Evolutionary conservation across 2,888 invertebrate species (phyloP).

Genomic region (Terebella lapidaria): DNA sequence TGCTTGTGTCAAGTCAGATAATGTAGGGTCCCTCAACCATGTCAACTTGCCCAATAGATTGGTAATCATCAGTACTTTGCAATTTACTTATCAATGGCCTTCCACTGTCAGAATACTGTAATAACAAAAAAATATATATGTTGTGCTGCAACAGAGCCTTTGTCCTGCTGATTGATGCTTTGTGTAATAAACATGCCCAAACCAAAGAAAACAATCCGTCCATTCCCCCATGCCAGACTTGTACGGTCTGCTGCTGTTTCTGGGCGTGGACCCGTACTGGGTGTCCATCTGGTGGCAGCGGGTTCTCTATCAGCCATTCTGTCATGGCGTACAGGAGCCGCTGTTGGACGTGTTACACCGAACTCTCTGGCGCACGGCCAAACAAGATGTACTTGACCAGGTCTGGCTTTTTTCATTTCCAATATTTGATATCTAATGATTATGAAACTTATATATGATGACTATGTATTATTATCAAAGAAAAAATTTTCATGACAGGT

Average conservation of each 20-base stretch:
- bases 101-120: too few species aligned
- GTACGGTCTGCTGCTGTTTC: slow-evolving; percentile 61
- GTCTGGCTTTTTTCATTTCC: slow-evolving; percentile 44
- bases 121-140: background rate
- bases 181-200: background rate
- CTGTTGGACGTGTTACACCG: slow-evolving; percentile 58
- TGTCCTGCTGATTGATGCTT: background rate
- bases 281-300: slow-evolving; percentile 58
- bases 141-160: background rate
- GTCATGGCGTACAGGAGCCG: slow-evolving; percentile 53
- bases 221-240: too few species aligned
- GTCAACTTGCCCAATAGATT: too few species aligned
- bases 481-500: too few species aligned
- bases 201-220: too few species aligned
- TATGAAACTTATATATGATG: too few species aligned
- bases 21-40: too few species aligned
- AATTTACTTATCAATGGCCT: too few species aligned
- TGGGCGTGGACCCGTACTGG: slow-evolving; percentile 61
- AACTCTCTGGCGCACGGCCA: slow-evolving; percentile 68
- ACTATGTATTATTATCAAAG: too few species aligned
- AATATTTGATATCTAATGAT: background rate
- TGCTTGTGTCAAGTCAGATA: too few species aligned
- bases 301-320: slow-evolving; percentile 58
- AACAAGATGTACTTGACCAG: slow-evolving; percentile 65
- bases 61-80: too few species aligned